phyloP scores from a whole-genome alignment of 2,797 vertebrate genomes.

The Galaxias olidus region DNA sequence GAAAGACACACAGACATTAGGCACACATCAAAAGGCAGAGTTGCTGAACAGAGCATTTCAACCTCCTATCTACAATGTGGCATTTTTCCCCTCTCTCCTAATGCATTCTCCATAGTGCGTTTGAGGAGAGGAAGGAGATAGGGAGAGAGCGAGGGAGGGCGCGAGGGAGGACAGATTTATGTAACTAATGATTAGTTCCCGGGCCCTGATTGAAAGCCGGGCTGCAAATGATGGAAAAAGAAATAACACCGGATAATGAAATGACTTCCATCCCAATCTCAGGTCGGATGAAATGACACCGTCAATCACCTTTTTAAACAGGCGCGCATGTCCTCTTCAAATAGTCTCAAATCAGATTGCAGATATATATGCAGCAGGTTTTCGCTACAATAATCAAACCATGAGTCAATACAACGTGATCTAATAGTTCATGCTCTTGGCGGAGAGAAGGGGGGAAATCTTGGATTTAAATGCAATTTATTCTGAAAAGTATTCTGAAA shows the following conservation, averaged over 20 bases:
- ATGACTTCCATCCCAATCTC: conserved; percentile 4
- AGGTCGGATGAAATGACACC: not conserved
- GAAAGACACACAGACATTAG: conserved; percentile 3
- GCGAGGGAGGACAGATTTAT: conserved; percentile 3
- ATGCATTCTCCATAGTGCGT: conserved; percentile 21
- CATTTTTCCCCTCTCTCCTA: conserved; percentile 5
- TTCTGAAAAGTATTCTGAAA: too few relatives aligned
- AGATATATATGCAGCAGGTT: too few relatives aligned
- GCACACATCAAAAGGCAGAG: not conserved
- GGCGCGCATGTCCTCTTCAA: not conserved
- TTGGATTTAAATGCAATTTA: too few relatives aligned
- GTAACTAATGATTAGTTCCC: conserved; percentile 16
- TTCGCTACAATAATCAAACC: too few relatives aligned
- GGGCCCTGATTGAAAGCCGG: not conserved
- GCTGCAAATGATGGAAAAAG: not conserved
- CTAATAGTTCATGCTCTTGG: too few relatives aligned
- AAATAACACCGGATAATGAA: not conserved
- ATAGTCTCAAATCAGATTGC: not conserved
- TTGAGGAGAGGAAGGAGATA: conserved; percentile 14
- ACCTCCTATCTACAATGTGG: not conserved
- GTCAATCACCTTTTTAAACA: not conserved
- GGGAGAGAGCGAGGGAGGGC: conserved; percentile 13
- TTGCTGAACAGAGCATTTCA: conserved; percentile 15
- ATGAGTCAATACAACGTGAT: too few relatives aligned
- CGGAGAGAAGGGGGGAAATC: too few relatives aligned